Evolutionary conservation across 2,888 invertebrate species (phyloP).

Genomic region (Leptinotarsa rubiginosa): DNA sequence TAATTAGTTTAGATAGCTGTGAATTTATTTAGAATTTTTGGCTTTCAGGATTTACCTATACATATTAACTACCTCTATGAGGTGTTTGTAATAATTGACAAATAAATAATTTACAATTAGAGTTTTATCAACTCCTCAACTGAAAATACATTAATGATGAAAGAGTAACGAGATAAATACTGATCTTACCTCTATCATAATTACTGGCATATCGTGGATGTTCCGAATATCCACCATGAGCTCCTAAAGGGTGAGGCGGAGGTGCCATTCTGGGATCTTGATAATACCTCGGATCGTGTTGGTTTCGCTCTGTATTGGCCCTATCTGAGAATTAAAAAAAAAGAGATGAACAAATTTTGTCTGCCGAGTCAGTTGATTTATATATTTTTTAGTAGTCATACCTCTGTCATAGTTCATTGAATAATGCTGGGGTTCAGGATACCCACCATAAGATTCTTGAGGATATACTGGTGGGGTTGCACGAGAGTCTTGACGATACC

Average conservation of each 20-base stretch:
- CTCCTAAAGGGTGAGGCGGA: not conserved
- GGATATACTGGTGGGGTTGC: not conserved
- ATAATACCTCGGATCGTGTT: not conserved
- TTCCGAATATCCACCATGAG: not conserved
- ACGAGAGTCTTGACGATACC: not conserved
- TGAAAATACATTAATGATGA: not conserved
- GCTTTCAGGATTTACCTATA: too few relatives aligned
- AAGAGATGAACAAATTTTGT: too few relatives aligned
- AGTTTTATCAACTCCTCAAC: not conserved
- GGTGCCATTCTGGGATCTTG: not conserved
- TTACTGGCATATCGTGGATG: not conserved
- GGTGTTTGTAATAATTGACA: too few relatives aligned
- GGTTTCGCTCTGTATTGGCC: not conserved
- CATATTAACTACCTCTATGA: too few relatives aligned
- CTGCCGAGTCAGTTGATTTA: too few relatives aligned
- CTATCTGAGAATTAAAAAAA: too few relatives aligned
- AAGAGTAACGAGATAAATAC: too few relatives aligned
- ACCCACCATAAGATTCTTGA: slow-evolving; percentile 11
- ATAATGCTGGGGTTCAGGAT: not conserved
- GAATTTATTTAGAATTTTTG: too few relatives aligned
- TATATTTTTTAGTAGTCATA: not conserved
- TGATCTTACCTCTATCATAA: not conserved
- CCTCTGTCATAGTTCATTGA: not conserved
- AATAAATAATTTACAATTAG: too few relatives aligned
- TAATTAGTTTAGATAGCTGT: too few relatives aligned